These are phyloP conservation scores for Stenoptilia bipunctidactyla DNA, from an alignment of 2,888 invertebrate genomes.

Conservation along the genomic window DNA sequence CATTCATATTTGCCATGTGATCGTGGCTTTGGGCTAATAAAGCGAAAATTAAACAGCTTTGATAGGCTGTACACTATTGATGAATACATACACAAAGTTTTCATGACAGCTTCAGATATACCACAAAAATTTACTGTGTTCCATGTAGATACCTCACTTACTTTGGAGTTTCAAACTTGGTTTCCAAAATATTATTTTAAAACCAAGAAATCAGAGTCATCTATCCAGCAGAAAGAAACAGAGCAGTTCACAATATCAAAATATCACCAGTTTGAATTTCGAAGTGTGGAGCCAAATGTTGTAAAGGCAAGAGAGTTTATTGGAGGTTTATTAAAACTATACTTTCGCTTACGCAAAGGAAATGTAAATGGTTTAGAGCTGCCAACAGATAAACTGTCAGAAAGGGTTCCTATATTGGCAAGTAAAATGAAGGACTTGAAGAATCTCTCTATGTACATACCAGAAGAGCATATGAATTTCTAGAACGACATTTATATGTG, in stretches of 20 bases:
- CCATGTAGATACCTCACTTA: conserved; percentile 2
- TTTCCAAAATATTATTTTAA: conserved; percentile 5
- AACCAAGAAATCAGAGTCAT: conserved; percentile 2
- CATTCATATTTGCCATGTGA: conserved; percentile 3
- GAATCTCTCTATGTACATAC: conserved; percentile 4
- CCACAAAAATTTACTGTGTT: conserved; percentile 2
- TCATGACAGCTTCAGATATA: conserved; percentile 4
- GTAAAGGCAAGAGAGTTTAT: conserved; percentile 2
- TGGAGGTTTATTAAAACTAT: conserved; percentile 2
- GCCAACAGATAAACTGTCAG: not conserved
- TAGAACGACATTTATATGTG: conserved; percentile 2
- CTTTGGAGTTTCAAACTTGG: conserved; percentile 2
- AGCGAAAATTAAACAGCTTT: conserved; percentile 2
- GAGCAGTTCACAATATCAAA: conserved; percentile 4
- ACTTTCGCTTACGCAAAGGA: conserved; percentile 4
- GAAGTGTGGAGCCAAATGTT: conserved; percentile 1
- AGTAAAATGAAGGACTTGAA: conserved; percentile 5
- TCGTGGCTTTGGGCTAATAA: conserved; percentile 3
- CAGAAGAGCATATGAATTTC: conserved; percentile 1
- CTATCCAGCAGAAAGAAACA: conserved; percentile 1
- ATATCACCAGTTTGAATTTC: conserved; percentile 5
- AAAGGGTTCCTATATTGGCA: conserved; percentile 2
- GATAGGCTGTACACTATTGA: not conserved
- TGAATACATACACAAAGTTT: conserved; percentile 1
- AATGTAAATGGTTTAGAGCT: conserved; percentile 3